These are phyloP conservation scores for Meriones psammophilus DNA, from an alignment of 2,797 vertebrate genomes.

Conservation along the genomic window DNA sequence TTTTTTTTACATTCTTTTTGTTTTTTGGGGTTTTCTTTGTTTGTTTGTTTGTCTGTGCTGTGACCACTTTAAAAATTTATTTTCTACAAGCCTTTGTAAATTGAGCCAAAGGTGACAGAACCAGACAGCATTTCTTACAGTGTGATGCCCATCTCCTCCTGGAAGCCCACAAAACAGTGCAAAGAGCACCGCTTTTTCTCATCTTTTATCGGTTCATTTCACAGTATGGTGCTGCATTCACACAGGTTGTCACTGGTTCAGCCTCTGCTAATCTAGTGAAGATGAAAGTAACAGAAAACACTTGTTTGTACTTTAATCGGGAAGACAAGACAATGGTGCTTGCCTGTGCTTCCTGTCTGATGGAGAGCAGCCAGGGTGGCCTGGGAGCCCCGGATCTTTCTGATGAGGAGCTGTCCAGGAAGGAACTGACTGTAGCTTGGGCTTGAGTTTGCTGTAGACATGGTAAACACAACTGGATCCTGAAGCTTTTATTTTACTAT, in stretches of 20 bases:
- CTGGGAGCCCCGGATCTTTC: background rate
- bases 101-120: background rate
- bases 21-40: background rate
- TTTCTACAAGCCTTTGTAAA: constrained; percentile 20
- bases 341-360: background rate
- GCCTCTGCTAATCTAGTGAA: background rate
- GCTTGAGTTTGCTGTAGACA: background rate
- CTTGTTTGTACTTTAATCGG: constrained; percentile 16
- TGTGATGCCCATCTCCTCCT: background rate
- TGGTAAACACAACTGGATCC: background rate
- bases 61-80: background rate
- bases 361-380: background rate
- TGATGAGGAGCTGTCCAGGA: background rate
- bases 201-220: constrained; percentile 21
- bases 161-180: background rate
- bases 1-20: constrained; percentile 31
- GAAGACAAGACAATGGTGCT: background rate
- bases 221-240: background rate
- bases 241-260: background rate
- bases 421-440: background rate
- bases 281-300: background rate
- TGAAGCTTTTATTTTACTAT: constrained; percentile 4
- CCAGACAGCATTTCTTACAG: background rate
- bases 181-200: background rate
- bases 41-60: background rate